phyloP scores from a whole-genome alignment of 2,113 vertebrate genomes.

The Perca flavescens region DNA sequence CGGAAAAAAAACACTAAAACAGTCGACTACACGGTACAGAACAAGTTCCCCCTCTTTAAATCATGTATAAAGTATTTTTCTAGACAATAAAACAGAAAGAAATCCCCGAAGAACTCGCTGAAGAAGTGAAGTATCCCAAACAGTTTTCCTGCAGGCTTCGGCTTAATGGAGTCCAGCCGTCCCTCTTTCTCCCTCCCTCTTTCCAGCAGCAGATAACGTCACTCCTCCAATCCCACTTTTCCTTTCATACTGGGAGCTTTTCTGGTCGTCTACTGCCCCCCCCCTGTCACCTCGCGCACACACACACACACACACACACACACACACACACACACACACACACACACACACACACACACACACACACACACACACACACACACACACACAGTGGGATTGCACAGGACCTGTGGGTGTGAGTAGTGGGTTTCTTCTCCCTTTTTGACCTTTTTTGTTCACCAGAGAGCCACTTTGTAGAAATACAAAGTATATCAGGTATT shows the following conservation, averaged over 20 bases:
- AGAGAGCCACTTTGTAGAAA: too few species aligned
- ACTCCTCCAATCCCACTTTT: slow-evolving; percentile 83
- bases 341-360: neutral
- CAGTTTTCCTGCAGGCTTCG: slow-evolving; percentile 77
- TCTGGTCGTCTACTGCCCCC: slow-evolving; percentile 41
- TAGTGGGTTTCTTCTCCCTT: neutral
- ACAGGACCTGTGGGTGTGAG: neutral
- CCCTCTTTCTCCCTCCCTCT: slow-evolving; percentile 69
- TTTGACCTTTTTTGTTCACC: neutral
- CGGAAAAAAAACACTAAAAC: slow-evolving; percentile 55
- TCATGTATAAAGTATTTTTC: slow-evolving; percentile 58
- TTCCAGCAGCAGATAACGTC: slow-evolving; percentile 79
- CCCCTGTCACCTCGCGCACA: slow-evolving; percentile 17
- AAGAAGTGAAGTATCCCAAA: slow-evolving; percentile 83
- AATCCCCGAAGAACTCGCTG: slow-evolving; percentile 64
- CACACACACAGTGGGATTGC: neutral
- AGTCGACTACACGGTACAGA: slow-evolving; percentile 61
- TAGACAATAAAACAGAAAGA: slow-evolving; percentile 41
- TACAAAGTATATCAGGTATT: neutral
- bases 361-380: neutral
- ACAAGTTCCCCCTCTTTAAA: slow-evolving; percentile 55
- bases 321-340: neutral
- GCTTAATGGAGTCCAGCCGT: slow-evolving; percentile 87
- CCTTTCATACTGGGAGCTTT: slow-evolving; percentile 71
- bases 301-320: neutral